These are phyloP conservation scores for Geotrypetes seraphini DNA, from an alignment of 2,797 vertebrate species.

Conservation along the genomic window DNA sequence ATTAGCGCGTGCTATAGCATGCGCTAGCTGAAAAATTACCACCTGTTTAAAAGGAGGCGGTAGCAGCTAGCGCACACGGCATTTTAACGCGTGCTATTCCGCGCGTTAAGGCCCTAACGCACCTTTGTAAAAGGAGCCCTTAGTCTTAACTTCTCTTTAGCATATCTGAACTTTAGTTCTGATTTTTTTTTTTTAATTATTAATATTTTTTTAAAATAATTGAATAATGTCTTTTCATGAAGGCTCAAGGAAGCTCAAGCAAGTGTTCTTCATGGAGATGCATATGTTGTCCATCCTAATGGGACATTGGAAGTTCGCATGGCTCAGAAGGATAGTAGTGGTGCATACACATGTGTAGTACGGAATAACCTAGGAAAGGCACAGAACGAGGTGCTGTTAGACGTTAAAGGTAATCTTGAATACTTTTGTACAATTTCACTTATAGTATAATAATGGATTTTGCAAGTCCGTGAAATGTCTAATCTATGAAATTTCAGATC, in stretches of 20 bases:
- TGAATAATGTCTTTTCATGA: slow-evolving; percentile 1
- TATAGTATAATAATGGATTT: slow-evolving; percentile 6
- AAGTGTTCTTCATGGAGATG: slow-evolving; percentile 69
- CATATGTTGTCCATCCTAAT: slow-evolving; percentile 74
- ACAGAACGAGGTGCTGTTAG: slow-evolving; percentile 80
- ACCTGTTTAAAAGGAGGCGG: too few species aligned
- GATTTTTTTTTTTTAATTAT: too few species aligned
- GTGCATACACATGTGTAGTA: slow-evolving; percentile 84
- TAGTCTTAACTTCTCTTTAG: too few species aligned
- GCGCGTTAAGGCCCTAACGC: too few species aligned
- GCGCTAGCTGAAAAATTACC: too few species aligned
- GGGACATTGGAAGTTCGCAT: slow-evolving; percentile 79
- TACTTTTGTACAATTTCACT: not conserved
- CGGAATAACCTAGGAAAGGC: slow-evolving; percentile 71
- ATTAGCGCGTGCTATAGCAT: too few species aligned
- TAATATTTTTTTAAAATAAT: too few species aligned
- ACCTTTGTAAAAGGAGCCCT: too few species aligned
- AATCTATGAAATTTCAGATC: slow-evolving; percentile 64
- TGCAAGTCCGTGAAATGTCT: slow-evolving; percentile 11
- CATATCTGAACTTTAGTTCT: too few species aligned
- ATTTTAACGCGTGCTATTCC: too few species aligned
- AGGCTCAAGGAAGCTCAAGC: slow-evolving; percentile 87
- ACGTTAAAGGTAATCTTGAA: slow-evolving; percentile 82
- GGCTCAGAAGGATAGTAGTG: slow-evolving; percentile 67
- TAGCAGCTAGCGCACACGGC: too few species aligned